These are phyloP conservation scores for Drosophila peninsularis DNA, from an alignment of 2,888 invertebrate species.

Conservation along the genomic window DNA sequence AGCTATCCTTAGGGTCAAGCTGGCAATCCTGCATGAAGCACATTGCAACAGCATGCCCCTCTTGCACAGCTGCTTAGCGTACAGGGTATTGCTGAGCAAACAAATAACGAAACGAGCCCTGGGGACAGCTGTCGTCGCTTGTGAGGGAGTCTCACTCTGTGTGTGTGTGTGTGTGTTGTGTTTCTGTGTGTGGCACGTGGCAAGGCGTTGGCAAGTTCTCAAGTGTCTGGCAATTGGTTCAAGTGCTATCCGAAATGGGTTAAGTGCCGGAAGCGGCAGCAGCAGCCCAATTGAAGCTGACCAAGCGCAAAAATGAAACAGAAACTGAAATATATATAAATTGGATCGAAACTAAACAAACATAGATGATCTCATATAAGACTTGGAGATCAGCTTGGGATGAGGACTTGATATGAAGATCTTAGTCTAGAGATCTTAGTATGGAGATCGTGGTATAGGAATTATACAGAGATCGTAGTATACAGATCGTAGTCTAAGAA, in stretches of 20 bases:
- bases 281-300: not conserved
- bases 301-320: conserved; percentile 5
- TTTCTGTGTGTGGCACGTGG: conserved; percentile 39
- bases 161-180: conserved; percentile 4
- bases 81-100: conserved; percentile 11
- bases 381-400: not conserved
- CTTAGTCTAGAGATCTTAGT: not conserved
- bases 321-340: not conserved
- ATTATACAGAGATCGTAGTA: not conserved
- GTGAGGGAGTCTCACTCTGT: conserved; percentile 14
- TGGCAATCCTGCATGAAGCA: too few relatives aligned
- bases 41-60: not conserved
- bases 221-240: conserved; percentile 66
- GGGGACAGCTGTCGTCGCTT: conserved; percentile 66
- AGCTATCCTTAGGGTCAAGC: not conserved
- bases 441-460: too few relatives aligned
- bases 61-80: not conserved
- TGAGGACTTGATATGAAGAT: not conserved
- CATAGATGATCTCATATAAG: not conserved
- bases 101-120: conserved; percentile 32
- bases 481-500: too few relatives aligned
- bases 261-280: conserved; percentile 64
- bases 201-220: conserved; percentile 45
- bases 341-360: not conserved
- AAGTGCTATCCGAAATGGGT: conserved; percentile 62